Evolutionary conservation across 2,888 invertebrate species (phyloP).

Genomic region (Protophormia terraenovae): DNA sequence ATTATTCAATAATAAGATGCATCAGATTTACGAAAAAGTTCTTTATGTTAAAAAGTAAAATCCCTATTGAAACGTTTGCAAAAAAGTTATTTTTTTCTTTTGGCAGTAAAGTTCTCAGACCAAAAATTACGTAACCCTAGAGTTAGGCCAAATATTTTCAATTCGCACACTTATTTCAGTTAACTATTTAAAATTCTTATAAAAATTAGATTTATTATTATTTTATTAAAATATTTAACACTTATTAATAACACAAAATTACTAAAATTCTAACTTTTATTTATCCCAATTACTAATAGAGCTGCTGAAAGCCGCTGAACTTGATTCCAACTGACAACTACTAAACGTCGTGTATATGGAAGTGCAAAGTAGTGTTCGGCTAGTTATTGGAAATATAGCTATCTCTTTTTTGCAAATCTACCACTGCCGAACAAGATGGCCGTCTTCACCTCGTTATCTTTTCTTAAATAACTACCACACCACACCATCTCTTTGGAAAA

Average conservation of each 20-base stretch:
- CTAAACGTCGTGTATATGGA: constrained; percentile 39
- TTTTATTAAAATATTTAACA: not conserved
- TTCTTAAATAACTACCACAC: constrained; percentile 21
- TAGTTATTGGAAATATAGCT: constrained; percentile 36
- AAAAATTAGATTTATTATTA: not conserved
- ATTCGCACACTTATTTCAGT: too few species aligned
- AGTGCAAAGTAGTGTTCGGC: constrained; percentile 29
- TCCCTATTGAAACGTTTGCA: not conserved
- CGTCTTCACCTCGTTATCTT: constrained; percentile 46
- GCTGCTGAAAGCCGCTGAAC: constrained; percentile 60
- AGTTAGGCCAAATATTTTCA: not conserved
- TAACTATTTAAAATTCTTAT: not conserved
- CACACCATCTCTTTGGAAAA: constrained; percentile 6
- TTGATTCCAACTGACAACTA: constrained; percentile 61
- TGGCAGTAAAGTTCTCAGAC: not conserved
- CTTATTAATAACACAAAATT: constrained; percentile 1
- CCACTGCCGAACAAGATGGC: constrained; percentile 59
- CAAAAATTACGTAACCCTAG: constrained; percentile 52
- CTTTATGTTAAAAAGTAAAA: not conserved
- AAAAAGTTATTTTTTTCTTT: not conserved
- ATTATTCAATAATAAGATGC: not conserved
- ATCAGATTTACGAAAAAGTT: not conserved
- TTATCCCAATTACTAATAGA: constrained; percentile 31
- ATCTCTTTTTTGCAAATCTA: constrained; percentile 47
- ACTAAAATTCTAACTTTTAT: constrained; percentile 52